Conservation (phyloP, 2,113 vertebrate species). For the Sphyrna mokarran region DNA sequence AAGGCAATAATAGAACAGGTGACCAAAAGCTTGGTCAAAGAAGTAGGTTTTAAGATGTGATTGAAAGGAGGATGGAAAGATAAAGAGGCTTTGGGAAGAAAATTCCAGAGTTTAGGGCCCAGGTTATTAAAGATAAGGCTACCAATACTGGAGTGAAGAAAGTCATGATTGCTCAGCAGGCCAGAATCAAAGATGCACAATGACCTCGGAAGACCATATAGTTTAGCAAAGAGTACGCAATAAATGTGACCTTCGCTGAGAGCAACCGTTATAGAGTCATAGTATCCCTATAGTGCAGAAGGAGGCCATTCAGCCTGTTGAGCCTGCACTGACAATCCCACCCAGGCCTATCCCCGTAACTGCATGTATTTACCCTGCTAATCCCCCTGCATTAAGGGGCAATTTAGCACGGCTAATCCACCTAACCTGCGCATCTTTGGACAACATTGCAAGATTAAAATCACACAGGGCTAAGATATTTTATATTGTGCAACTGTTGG, state of each 20-base stretch:
- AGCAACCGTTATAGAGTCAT: background rate
- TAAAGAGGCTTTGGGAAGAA: background rate
- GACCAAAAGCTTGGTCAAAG: no score
- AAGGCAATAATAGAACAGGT: no score
- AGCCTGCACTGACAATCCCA: no score
- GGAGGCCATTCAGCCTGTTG: no score
- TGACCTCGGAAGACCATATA: background rate
- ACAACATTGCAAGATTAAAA: background rate
- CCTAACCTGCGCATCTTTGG: no score
- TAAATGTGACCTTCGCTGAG: background rate
- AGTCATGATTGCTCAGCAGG: background rate
- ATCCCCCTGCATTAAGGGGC: no score
- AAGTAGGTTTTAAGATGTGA: no score
- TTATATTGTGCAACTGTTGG: background rate
- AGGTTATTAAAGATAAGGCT: background rate
- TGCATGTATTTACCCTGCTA: no score
- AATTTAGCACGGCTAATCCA: no score
- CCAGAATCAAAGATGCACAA: background rate
- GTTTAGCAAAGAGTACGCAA: background rate
- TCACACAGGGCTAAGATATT: background rate
- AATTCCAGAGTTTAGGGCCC: background rate
- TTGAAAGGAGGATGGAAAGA: no score
- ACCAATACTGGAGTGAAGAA: background rate
- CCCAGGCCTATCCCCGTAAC: no score
- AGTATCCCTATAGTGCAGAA: no score